Evolutionary conservation across 2,113 vertebrate genomes (phyloP).

Genomic region (Nyctereutes procyonoides): DNA sequence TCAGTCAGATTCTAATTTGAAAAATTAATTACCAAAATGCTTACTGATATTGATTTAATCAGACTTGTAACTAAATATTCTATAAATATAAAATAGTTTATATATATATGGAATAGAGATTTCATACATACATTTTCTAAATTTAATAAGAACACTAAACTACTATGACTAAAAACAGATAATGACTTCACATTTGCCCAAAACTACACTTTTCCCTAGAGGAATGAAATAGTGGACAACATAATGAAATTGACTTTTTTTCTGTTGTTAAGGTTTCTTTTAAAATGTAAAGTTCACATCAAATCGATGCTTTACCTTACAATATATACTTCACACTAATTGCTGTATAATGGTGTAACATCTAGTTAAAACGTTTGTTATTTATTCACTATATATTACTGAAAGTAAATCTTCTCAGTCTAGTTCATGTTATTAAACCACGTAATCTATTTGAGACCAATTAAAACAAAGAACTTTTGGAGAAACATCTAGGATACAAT

Average conservation of each 20-base stretch:
- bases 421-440: conserved; percentile 70
- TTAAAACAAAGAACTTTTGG: conserved; percentile 35
- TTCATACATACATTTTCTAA: neutral
- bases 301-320: conserved; percentile 44
- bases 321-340: conserved; percentile 31
- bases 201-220: conserved; percentile 43
- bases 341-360: conserved; percentile 9
- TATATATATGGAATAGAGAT: neutral
- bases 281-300: neutral
- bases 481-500: neutral
- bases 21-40: neutral
- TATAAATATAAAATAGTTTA: neutral
- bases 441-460: conserved; percentile 49
- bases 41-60: neutral
- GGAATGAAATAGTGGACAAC: conserved; percentile 48
- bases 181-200: neutral
- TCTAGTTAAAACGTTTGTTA: conserved; percentile 58
- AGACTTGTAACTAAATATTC: neutral
- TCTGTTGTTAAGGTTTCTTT: conserved; percentile 34
- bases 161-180: neutral
- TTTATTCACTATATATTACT: neutral
- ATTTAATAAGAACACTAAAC: neutral
- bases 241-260: conserved; percentile 24
- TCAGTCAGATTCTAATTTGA: neutral
- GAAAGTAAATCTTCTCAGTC: conserved; percentile 37